Evolutionary conservation across 2,797 vertebrate genomes (phyloP).

Genomic region (Amazonetta brasiliensis): DNA sequence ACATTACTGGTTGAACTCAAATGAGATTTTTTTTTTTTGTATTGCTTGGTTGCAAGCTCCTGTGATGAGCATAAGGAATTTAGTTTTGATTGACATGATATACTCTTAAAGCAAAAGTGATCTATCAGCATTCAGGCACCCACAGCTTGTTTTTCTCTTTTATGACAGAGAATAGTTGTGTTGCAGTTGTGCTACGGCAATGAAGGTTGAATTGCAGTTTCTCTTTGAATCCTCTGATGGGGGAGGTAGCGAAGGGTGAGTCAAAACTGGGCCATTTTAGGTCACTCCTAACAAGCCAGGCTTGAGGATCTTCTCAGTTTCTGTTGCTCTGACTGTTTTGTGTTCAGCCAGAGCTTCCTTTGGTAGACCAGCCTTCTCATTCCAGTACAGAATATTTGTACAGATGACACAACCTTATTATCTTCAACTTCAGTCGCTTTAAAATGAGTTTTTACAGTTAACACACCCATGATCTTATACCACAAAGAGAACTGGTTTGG

Average conservation of each 20-base stretch:
- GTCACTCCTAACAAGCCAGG: conserved; percentile 56
- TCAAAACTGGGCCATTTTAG: conserved; percentile 62
- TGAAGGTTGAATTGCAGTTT: conserved; percentile 65
- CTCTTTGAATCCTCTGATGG: conserved; percentile 59
- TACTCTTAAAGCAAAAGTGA: conserved; percentile 67
- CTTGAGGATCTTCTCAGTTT: conserved; percentile 59
- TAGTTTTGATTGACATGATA: conserved; percentile 64
- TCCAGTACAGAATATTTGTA: conserved; percentile 33
- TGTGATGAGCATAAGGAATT: conserved; percentile 67
- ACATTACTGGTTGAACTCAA: conserved; percentile 65
- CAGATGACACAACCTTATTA: conserved; percentile 40
- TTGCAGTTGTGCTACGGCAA: conserved; percentile 48
- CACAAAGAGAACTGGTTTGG: conserved; percentile 45
- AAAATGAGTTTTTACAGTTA: conserved; percentile 65
- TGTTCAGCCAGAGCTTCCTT: conserved; percentile 33
- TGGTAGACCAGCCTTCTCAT: conserved; percentile 19
- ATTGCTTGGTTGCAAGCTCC: conserved; percentile 48
- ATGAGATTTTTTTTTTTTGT: conserved; percentile 56
- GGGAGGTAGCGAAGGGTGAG: conserved; percentile 44
- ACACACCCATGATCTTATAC: background rate
- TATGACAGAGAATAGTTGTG: conserved; percentile 58
- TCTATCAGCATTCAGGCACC: conserved; percentile 64
- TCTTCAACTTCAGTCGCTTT: background rate
- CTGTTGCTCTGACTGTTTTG: conserved; percentile 61
- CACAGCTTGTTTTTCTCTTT: conserved; percentile 69